A percentile compares a stretch with the other conserved stretches of the same genome.
Evolutionary conservation across 1,140 invertebrate genomes (phyloP).

Genomic region (Halyomorpha halys): DNA sequence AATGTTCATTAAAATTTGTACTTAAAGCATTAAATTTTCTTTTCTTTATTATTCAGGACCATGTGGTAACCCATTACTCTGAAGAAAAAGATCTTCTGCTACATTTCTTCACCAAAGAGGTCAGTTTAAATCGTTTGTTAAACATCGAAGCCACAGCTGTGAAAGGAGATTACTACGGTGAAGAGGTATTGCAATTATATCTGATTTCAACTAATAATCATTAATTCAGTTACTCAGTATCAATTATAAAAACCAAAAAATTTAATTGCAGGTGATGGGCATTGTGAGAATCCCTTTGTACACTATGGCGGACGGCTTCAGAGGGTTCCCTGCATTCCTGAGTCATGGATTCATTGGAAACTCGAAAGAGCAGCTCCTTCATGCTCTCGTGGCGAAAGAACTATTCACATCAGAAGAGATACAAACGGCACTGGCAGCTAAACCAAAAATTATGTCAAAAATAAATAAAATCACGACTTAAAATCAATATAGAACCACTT

Average conservation of each 20-base stretch:
- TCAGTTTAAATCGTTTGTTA: constrained; percentile 37
- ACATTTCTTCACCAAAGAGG: constrained; percentile 43
- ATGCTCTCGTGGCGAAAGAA: constrained; percentile 27
- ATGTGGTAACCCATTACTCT: constrained; percentile 32
- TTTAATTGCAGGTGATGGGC: constrained; percentile 38
- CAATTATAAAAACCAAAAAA: too few species aligned
- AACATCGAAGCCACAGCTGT: constrained; percentile 36
- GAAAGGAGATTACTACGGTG: constrained; percentile 39
- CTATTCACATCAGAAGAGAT: constrained; percentile 33
- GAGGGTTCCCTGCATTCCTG: constrained; percentile 45
- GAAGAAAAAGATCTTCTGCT: constrained; percentile 36
- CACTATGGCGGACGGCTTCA: constrained; percentile 41
- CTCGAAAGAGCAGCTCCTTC: constrained; percentile 39
- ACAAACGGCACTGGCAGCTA: constrained; percentile 25
- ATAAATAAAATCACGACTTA: too few species aligned
- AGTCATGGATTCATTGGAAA: constrained; percentile 42
- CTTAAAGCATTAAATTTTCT: constrained; percentile 34
- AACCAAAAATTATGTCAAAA: constrained; percentile 9
- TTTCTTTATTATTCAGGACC: constrained; percentile 29
- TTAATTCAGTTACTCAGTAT: too few species aligned
- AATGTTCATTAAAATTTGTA: too few species aligned
- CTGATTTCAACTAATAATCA: too few species aligned
- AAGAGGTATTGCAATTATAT: constrained; percentile 34
- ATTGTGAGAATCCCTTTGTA: constrained; percentile 42
- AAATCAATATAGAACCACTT: too few species aligned